A percentile compares a stretch with the other conserved stretches of the same genome.
Evolutionary conservation across 2,113 vertebrate genomes (phyloP).

Genomic region (Callithrix jacchus): DNA sequence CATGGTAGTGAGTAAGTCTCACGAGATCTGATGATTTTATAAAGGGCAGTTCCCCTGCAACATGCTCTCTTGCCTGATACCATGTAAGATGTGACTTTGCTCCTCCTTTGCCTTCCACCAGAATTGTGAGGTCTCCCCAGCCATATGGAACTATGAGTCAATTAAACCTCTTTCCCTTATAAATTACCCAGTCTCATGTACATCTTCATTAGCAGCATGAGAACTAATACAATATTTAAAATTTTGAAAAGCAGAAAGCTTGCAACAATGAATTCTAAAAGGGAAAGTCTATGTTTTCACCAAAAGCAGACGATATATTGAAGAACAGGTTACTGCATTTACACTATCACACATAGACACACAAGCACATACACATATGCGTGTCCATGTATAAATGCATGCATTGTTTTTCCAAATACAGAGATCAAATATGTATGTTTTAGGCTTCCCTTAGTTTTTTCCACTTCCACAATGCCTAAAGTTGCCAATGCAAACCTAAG

Average conservation of each 20-base stretch:
- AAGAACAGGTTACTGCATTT: neutral
- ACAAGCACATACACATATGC: fast-evolving
- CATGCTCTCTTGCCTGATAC: no score
- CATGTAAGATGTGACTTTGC: no score
- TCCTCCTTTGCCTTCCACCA: no score
- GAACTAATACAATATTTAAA: neutral
- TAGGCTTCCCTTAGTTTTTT: neutral
- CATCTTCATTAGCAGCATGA: no score
- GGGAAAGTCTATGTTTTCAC: neutral
- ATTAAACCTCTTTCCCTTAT: no score
- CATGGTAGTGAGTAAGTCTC: no score
- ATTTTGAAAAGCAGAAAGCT: constrained; percentile 18
- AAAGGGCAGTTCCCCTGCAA: no score
- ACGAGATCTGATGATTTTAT: no score
- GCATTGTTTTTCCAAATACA: neutral
- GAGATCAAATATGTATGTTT: neutral
- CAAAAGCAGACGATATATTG: neutral
- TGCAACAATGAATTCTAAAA: neutral
- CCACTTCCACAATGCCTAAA: neutral
- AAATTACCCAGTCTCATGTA: no score
- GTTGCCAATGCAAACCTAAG: neutral
- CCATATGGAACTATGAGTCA: no score
- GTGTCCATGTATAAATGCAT: neutral
- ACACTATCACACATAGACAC: neutral
- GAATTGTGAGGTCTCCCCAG: no score